Base-by-base conservation (phyloP, 1,140 invertebrate genomes). In the Sycobia sp. region DNA sequence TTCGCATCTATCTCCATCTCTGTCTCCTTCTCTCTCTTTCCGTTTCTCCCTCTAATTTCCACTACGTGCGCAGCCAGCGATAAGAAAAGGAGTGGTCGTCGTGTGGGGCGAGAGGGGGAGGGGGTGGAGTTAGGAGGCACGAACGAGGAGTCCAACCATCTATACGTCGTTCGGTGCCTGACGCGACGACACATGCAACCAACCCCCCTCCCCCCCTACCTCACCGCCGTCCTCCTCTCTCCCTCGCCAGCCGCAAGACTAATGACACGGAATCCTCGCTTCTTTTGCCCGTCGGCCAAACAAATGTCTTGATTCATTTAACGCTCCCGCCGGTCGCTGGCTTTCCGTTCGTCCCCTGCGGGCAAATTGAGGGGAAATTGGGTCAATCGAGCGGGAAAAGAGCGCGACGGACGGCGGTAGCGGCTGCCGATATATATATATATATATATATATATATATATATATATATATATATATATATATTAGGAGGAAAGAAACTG, bases 291-390 rank as follows among this genome's bases (percentile, higher is more conserved):
- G 18, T 62, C 67, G 69, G 67, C 44, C 70, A 71, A 76, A 76
- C 71, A 74, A 74, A 76, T 73, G 71, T 76, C 73, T 71, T 73
- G 69, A 77, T 76, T 76, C 75, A 62, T 75, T 75, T 69, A 69
- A 69, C 56, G 67, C 69, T 69, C 5, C 29, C 5, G 29, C 29
- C 5, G 11, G 29, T 11, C 62, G 66, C 29, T 54, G 65, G 36
- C 56, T 73, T 67, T 32, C 76, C 74, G 69, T 76, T 74, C 72
- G 72, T 73, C 73, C 38, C 20, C 23, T 70, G 67, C 59, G 56
- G 32, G 51, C 44, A 74, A 75, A 72, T 75, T 69, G 67, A 70
- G 66, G 66, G 62, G 60, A 72, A 77, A 75, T 74, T 77, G 68
- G 76, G 75, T 76, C 73, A 76, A 72, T 70, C 47, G 63, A 67